Evolutionary conservation across 2,113 vertebrate species (phyloP), one percentile per base, ranked within the genome.

Genomic region (Prinia subflava): DNA sequence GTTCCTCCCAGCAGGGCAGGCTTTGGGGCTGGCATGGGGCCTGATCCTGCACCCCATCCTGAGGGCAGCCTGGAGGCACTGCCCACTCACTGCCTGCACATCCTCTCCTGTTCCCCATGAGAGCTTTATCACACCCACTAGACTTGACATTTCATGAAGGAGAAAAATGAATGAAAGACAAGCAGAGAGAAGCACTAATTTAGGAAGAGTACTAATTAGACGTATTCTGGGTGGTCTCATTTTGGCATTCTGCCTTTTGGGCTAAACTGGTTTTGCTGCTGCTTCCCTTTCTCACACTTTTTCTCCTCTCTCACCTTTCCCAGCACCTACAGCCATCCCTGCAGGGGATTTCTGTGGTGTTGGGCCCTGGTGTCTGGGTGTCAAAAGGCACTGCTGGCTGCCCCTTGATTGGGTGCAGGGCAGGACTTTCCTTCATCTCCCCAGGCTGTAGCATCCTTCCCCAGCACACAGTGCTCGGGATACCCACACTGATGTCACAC

Each of bases 181-280:
- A 93, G 79, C 65, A 65, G 86, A 60, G 35, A 56, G 63, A 84
- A 87, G 67, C 33, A 24, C 55, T 88, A 60, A 94, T 91, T 90
- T 71, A 91, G 78, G 46, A 80, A 85, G 93, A 90, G 50, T 18
- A 57, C 86, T 94, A 97, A 97, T 96, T 96, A 97, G 83, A 73
- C 1, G 0, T 57, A 3, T 77, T 62, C 94, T 95, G 96, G 94
- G 95, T 95, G 96, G 96, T 96, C 95, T 83, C 55, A 9, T 73
- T 73, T 65, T 74, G 90, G 87, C 7, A 0, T 60, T 67, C 57
- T 82, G 87, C 93, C 82, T 71, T 70, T 67, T 74, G 56, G 30
- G 78, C 68, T 75, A 89, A 84, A 75, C 90, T 55, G 81, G 84
- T 94, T 96, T 95, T 63, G 56, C 81, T 79, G 77, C 74, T 0